Conservation (phyloP, 2,888 invertebrate species). For the Caenorhabditis auriculariae region DNA sequence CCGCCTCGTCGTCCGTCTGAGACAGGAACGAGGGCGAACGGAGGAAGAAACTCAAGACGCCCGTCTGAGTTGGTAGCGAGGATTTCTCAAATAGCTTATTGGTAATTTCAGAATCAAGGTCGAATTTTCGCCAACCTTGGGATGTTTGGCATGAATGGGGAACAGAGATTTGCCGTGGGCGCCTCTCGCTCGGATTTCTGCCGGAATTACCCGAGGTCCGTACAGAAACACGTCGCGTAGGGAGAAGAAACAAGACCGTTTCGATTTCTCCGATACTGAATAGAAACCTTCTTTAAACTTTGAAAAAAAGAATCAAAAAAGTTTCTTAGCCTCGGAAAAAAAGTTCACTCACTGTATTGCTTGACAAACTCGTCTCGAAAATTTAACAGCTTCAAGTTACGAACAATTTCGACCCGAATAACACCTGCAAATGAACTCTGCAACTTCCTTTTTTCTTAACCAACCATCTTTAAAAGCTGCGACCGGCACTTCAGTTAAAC, state of each 20-base stretch:
- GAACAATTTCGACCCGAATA: slow-evolving; percentile 81
- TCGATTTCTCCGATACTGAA: slow-evolving; percentile 20
- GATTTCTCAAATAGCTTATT: too few relatives aligned
- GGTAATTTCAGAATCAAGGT: too few relatives aligned
- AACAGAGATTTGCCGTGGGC: neutral
- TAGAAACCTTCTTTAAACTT: neutral
- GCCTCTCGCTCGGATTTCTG: slow-evolving; percentile 9
- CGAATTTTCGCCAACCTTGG: too few relatives aligned
- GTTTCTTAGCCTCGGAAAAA: neutral
- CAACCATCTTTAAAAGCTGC: neutral
- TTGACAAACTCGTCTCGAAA: slow-evolving; percentile 30
- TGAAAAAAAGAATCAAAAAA: neutral
- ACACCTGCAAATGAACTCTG: slow-evolving; percentile 72
- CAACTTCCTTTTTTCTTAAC: neutral
- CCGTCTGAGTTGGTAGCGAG: slow-evolving; percentile 2
- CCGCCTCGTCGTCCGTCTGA: slow-evolving; percentile 1
- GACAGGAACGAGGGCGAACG: slow-evolving; percentile 1
- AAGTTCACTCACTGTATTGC: slow-evolving; percentile 27
- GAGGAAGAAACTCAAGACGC: slow-evolving; percentile 4
- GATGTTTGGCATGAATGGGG: neutral
- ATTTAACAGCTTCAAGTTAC: slow-evolving; percentile 59
- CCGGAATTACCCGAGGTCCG: slow-evolving; percentile 46
- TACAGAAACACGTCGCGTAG: slow-evolving; percentile 37
- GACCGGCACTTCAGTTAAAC: slow-evolving; percentile 77
- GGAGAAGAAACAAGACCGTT: slow-evolving; percentile 30